Evolutionary conservation across 2,797 vertebrate genomes (phyloP).

Genomic region (Rhinichthys osculus): DNA sequence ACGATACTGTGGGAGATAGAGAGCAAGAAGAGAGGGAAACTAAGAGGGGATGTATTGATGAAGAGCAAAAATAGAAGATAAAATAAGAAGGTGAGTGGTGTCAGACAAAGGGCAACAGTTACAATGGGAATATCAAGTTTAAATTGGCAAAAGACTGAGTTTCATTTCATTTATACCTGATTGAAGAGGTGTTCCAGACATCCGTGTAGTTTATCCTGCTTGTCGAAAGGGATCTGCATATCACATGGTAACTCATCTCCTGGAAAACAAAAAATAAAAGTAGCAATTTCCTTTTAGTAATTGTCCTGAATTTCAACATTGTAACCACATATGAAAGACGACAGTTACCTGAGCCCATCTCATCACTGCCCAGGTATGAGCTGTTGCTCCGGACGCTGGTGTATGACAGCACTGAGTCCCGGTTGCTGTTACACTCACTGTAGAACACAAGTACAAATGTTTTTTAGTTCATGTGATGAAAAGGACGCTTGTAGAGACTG

Average conservation of each 20-base stretch:
- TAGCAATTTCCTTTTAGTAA: background rate
- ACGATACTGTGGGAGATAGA: conserved; percentile 40
- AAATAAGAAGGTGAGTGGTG: background rate
- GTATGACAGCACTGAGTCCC: conserved; percentile 96
- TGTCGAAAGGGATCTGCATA: conserved; percentile 96
- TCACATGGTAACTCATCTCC: conserved; percentile 96
- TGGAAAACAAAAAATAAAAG: conserved; percentile 64
- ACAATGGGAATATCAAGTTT: conserved; percentile 19
- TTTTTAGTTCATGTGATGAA: background rate
- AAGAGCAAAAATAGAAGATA: conserved; percentile 61
- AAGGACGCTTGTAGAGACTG: background rate
- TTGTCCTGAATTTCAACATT: background rate
- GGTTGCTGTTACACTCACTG: conserved; percentile 98
- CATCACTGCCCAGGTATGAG: conserved; percentile 96
- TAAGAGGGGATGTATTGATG: conserved; percentile 65
- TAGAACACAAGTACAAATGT: conserved; percentile 20
- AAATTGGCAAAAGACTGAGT: conserved; percentile 1
- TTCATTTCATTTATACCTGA: conserved; percentile 79
- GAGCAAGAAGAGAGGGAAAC: conserved; percentile 57
- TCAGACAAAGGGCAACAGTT: conserved; percentile 11
- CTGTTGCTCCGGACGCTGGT: conserved; percentile 97
- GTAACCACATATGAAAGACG: background rate
- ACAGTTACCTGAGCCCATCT: conserved; percentile 97
- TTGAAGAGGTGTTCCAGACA: conserved; percentile 99
- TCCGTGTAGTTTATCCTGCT: conserved; percentile 97